Evolutionary conservation across 2,797 vertebrate genomes (phyloP).

Genomic region (Argya squamiceps): DNA sequence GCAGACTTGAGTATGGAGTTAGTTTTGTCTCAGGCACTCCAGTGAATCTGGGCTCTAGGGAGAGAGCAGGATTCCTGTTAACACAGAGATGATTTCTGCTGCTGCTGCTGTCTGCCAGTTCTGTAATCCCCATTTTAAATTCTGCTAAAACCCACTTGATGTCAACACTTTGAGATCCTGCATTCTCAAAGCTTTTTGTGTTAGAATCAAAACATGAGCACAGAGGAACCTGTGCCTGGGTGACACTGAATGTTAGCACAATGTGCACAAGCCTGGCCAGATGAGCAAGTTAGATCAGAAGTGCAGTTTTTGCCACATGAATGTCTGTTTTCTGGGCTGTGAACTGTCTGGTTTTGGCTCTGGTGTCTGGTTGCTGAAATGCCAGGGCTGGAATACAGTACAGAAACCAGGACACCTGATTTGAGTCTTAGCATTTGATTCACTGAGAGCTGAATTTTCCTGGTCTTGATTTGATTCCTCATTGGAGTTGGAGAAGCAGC

Average conservation of each 20-base stretch:
- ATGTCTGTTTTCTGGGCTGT: not conserved
- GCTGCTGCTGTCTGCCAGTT: not conserved
- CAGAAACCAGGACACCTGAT: not conserved
- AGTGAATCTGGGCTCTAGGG: not conserved
- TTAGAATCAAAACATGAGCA: not conserved
- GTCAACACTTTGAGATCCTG: not conserved
- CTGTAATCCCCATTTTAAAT: not conserved
- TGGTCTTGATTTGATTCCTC: not conserved
- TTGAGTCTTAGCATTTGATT: not conserved
- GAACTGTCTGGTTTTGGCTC: not conserved
- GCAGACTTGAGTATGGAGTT: not conserved
- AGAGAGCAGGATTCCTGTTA: not conserved
- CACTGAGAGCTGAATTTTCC: not conserved
- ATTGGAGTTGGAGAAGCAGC: not conserved
- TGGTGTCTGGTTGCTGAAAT: not conserved
- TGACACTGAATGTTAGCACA: not conserved
- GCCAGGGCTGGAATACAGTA: not conserved
- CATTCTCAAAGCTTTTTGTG: not conserved
- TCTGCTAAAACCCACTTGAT: not conserved
- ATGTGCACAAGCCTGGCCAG: not conserved
- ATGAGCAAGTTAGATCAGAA: not conserved
- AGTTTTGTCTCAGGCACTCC: not conserved
- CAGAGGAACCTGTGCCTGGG: not conserved
- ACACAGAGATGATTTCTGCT: not conserved
- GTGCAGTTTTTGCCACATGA: not conserved